A percentile compares a stretch with the other conserved stretches of the same genome.
Conservation (phyloP, 2,797 vertebrate species). For the Hephaestus fuliginosus region DNA sequence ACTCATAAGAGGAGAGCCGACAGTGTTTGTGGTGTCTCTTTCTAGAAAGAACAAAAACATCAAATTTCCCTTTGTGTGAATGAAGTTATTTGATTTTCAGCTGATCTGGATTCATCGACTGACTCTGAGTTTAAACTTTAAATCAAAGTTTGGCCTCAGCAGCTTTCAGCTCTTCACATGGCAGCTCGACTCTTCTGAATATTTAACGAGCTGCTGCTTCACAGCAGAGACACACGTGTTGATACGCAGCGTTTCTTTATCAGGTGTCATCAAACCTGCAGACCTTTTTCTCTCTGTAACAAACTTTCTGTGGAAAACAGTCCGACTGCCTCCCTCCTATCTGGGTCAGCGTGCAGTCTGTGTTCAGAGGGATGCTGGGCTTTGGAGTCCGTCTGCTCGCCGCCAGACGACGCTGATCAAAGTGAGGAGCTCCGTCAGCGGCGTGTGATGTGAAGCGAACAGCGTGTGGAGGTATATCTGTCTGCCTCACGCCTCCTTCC, state of each 20-base stretch:
- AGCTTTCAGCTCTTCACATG: too few relatives aligned
- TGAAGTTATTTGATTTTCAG: too few relatives aligned
- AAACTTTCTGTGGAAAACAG: constrained; percentile 39
- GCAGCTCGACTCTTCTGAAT: too few relatives aligned
- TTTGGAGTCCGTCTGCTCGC: constrained; percentile 53
- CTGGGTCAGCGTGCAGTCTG: constrained; percentile 63
- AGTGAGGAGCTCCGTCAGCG: constrained; percentile 42
- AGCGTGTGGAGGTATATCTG: constrained; percentile 36
- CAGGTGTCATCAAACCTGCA: not conserved
- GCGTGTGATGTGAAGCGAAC: constrained; percentile 33
- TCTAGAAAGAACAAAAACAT: not conserved
- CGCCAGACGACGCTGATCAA: constrained; percentile 61
- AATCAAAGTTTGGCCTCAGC: too few relatives aligned
- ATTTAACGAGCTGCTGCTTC: too few relatives aligned
- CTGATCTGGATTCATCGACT: too few relatives aligned
- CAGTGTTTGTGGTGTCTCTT: not conserved
- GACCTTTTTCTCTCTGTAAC: not conserved
- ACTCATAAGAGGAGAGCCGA: not conserved
- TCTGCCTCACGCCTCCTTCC: constrained; percentile 14
- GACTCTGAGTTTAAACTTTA: too few relatives aligned
- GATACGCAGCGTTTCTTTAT: too few relatives aligned
- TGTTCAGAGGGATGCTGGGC: constrained; percentile 46
- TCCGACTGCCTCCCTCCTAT: constrained; percentile 17
- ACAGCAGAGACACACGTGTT: not conserved
- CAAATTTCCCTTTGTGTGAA: not conserved